Evolutionary conservation across 2,888 invertebrate genomes (phyloP).

Genomic region (Chydorus sphaericus): DNA sequence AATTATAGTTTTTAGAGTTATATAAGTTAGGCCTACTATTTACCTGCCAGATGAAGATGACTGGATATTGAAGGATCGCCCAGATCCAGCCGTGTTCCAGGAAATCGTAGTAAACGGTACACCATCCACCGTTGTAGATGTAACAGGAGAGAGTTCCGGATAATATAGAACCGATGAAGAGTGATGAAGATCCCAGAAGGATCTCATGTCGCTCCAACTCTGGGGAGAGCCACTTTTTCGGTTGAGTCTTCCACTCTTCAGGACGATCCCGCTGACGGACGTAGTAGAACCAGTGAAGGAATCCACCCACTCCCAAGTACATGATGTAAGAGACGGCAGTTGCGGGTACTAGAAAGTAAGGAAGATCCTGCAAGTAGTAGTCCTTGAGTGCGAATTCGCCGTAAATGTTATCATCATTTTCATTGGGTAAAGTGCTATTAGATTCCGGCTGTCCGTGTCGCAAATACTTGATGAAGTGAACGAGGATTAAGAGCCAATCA

Average conservation of each 20-base stretch:
- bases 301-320: slow-evolving; percentile 50
- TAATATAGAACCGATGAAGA: slow-evolving; percentile 38
- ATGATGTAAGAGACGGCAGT: slow-evolving; percentile 39
- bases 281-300: slow-evolving; percentile 57
- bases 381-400: slow-evolving; percentile 18
- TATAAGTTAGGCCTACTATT: slow-evolving; percentile 16
- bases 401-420: too few species aligned
- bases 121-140: slow-evolving; percentile 49
- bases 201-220: slow-evolving; percentile 54
- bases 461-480: slow-evolving; percentile 43
- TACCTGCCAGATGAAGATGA: slow-evolving; percentile 47
- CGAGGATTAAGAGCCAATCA: slow-evolving; percentile 49
- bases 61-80: slow-evolving; percentile 47
- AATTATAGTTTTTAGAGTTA: background rate
- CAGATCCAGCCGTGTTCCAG: slow-evolving; percentile 48
- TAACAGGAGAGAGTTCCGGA: slow-evolving; percentile 48
- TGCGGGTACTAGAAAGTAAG: slow-evolving; percentile 35
- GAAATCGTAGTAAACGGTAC: slow-evolving; percentile 45
- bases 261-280: slow-evolving; percentile 42
- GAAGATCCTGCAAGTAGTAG: slow-evolving; percentile 38
- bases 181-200: slow-evolving; percentile 41
- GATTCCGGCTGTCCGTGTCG: slow-evolving; percentile 22
- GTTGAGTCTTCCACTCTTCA: slow-evolving; percentile 58
- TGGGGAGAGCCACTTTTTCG: slow-evolving; percentile 47
- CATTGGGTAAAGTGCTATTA: slow-evolving; percentile 15